Evolutionary conservation across 2,888 invertebrate genomes (phyloP).

Genomic region (Iselma pallidipennis): DNA sequence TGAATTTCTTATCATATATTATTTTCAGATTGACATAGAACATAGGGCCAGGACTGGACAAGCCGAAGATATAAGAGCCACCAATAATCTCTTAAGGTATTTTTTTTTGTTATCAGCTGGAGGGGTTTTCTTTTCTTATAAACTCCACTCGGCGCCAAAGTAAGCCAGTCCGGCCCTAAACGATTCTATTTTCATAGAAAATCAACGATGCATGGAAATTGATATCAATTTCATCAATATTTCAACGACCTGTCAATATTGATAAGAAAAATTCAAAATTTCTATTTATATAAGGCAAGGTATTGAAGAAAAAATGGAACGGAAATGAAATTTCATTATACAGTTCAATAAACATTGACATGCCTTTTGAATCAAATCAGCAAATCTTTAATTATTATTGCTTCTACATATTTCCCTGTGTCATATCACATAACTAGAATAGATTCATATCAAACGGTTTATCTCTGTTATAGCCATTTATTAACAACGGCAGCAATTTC

Average conservation of each 20-base stretch:
- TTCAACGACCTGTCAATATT: not conserved
- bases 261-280: not conserved
- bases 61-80: too few relatives aligned
- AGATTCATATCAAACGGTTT: too few relatives aligned
- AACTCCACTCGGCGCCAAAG: too few relatives aligned
- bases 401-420: not conserved
- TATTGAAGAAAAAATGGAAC: not conserved
- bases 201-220: not conserved
- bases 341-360: not conserved
- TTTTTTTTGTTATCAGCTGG: too few relatives aligned
- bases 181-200: not conserved
- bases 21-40: too few relatives aligned
- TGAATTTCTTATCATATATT: too few relatives aligned
- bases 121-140: too few relatives aligned
- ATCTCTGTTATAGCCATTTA: too few relatives aligned
- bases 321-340: not conserved
- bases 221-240: not conserved
- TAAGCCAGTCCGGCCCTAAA: not conserved
- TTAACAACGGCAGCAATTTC: too few relatives aligned
- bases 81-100: too few relatives aligned
- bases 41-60: too few relatives aligned
- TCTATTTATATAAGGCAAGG: not conserved
- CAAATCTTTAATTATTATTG: not conserved
- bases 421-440: too few relatives aligned
- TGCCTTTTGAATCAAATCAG: not conserved